Evolutionary conservation across 2,113 vertebrate species (phyloP).

Genomic region (Nettapus auritus): DNA sequence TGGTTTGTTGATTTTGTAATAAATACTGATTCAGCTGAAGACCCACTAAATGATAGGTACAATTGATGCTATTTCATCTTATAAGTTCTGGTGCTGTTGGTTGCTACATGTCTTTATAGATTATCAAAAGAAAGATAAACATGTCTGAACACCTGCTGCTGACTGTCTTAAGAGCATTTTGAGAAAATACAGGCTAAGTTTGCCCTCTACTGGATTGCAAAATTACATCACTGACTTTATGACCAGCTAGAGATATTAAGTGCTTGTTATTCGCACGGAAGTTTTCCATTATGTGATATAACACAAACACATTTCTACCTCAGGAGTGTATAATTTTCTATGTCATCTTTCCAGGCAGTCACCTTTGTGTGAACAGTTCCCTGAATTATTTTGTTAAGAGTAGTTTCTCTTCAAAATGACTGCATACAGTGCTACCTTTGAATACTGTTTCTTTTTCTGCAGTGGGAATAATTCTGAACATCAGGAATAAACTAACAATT

Average conservation of each 20-base stretch:
- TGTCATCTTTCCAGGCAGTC: not conserved
- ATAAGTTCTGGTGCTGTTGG: not conserved
- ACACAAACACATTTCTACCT: not conserved
- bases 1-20: slow-evolving; percentile 32
- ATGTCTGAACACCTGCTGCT: not conserved
- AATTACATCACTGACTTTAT: slow-evolving; percentile 39
- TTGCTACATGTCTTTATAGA: not conserved
- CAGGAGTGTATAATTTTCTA: not conserved
- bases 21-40: slow-evolving; percentile 2
- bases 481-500: not conserved
- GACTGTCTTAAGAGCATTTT: not conserved
- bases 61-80: slow-evolving; percentile 7
- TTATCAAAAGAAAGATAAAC: slow-evolving; percentile 49
- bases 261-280: not conserved
- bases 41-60: not conserved
- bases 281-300: not conserved
- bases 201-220: slow-evolving; percentile 80
- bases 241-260: not conserved
- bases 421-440: not conserved
- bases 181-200: slow-evolving; percentile 67
- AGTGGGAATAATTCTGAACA: not conserved
- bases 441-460: not conserved
- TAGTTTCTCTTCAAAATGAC: not conserved
- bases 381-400: not conserved
- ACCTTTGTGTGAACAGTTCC: not conserved